A percentile compares a stretch with the other conserved stretches of the same genome.
These are phyloP conservation scores for Lasiommata megera DNA, from an alignment of 2,888 invertebrate species.

Conservation along the genomic window DNA sequence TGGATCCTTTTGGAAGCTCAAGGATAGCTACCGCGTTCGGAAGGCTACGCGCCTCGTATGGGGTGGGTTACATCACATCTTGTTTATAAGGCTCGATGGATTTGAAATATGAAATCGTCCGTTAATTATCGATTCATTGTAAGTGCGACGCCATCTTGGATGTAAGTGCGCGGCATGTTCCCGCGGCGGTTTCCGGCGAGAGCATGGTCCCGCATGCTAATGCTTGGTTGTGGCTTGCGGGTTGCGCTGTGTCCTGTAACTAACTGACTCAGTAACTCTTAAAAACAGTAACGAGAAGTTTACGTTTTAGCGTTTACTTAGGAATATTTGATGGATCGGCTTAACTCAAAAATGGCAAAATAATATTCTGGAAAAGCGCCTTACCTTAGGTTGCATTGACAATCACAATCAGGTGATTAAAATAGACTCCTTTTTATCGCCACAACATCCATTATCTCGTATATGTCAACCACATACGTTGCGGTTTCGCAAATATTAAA, in stretches of 20 bases:
- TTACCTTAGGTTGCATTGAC: too few species aligned
- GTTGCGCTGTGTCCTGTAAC: slow-evolving; percentile 15
- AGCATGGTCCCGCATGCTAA: slow-evolving; percentile 76
- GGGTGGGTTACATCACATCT: slow-evolving; percentile 71
- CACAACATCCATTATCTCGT: too few species aligned
- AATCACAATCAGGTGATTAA: too few species aligned
- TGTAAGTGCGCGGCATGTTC: slow-evolving; percentile 70
- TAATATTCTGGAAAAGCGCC: too few species aligned
- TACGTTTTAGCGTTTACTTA: too few species aligned
- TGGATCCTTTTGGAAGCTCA: slow-evolving; percentile 56
- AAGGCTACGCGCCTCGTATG: slow-evolving; percentile 51
- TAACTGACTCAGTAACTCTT: too few species aligned
- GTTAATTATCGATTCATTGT: slow-evolving; percentile 74
- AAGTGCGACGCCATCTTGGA: slow-evolving; percentile 71
- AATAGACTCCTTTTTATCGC: too few species aligned
- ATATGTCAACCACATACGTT: too few species aligned
- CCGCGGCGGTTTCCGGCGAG: slow-evolving; percentile 74
- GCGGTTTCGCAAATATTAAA: too few species aligned
- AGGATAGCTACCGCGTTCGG: slow-evolving; percentile 62
- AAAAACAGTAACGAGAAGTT: too few species aligned
- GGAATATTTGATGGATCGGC: too few species aligned
- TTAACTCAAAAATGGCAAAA: too few species aligned
- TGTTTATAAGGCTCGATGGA: slow-evolving; percentile 59
- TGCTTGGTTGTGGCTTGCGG: slow-evolving; percentile 60
- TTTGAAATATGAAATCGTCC: slow-evolving; percentile 77